Conservation (phyloP, 2,113 vertebrate species). For the Alouatta palliata region DNA sequence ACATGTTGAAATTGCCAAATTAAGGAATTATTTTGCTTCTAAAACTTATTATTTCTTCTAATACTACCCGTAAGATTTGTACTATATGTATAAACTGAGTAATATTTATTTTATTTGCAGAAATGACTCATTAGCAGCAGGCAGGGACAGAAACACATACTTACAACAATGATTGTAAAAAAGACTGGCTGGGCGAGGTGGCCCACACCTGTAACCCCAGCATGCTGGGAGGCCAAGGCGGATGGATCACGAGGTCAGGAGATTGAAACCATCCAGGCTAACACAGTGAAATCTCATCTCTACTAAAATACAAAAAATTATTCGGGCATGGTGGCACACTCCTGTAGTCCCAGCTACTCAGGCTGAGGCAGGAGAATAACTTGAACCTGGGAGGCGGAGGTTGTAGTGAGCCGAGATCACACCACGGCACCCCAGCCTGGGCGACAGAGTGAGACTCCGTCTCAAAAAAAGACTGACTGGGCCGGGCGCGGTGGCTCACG, state of each 20-base stretch:
- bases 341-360: too few species aligned
- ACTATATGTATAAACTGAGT: background rate
- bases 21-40: background rate
- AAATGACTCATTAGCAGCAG: background rate
- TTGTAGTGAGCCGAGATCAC: too few species aligned
- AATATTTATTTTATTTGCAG: slow-evolving; percentile 2
- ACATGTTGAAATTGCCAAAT: slow-evolving; percentile 4
- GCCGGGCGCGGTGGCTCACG: rapidly evolving
- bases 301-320: too few species aligned
- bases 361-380: too few species aligned
- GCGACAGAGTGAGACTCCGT: rapidly evolving
- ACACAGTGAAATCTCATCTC: too few species aligned
- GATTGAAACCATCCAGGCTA: too few species aligned
- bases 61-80: background rate
- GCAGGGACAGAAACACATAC: background rate
- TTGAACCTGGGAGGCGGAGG: too few species aligned
- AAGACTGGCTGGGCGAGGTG: rapidly evolving
- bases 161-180: background rate
- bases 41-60: slow-evolving; percentile 21
- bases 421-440: too few species aligned
- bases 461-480: background rate
- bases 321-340: rapidly evolving
- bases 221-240: rapidly evolving
- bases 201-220: too few species aligned
- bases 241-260: too few species aligned